These are phyloP conservation scores for Siderastrea radians DNA, from an alignment of 92 coral and sea anemone genomes.

Conservation along the genomic window DNA sequence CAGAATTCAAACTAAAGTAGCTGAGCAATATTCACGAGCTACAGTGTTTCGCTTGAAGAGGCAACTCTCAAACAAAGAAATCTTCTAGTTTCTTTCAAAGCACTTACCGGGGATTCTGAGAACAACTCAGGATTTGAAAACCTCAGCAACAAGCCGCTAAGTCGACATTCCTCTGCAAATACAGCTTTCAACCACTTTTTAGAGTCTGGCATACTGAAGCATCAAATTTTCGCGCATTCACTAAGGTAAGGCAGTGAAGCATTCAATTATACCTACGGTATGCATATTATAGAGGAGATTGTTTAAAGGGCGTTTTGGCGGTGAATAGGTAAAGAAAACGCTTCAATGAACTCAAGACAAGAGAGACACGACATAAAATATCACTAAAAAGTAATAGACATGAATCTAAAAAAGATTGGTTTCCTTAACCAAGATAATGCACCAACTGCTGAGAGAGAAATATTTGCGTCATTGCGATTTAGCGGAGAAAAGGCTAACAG, in stretches of 20 bases:
- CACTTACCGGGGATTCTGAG: constrained; percentile 50
- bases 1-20: no score
- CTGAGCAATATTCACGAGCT: no score
- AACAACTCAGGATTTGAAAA: constrained; percentile 34
- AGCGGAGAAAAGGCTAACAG: not conserved
- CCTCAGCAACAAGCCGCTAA: constrained; percentile 6
- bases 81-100: no score
- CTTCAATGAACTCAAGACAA: constrained; percentile 10
- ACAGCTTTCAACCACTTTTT: constrained; percentile 27
- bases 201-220: constrained; percentile 10
- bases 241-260: not conserved
- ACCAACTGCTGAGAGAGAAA: not conserved
- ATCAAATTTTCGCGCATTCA: not conserved
- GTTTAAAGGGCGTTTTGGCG: constrained; percentile 1
- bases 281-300: constrained; percentile 11
- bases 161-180: constrained; percentile 15
- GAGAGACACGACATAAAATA: not conserved
- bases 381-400: no score
- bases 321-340: constrained; percentile 11
- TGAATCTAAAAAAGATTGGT: not conserved
- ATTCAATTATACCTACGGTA: not conserved
- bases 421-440: not conserved
- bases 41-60: no score
- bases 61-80: no score
- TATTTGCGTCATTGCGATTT: not conserved